Conservation (phyloP, 2,113 vertebrate genomes). For the Polyodon spathula region DNA sequence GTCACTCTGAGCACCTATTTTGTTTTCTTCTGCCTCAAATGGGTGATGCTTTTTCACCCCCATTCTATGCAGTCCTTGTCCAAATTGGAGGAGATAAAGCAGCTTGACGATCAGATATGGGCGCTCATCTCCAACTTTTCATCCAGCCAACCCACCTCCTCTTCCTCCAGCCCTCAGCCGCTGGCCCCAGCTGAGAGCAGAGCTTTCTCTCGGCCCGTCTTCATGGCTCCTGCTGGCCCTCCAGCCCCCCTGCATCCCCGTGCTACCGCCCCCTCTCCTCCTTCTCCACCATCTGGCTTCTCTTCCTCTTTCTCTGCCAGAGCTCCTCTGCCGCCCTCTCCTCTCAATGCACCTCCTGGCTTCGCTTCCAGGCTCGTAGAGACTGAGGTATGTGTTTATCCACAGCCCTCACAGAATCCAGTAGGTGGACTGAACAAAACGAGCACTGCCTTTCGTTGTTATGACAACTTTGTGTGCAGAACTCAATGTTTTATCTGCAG, state of each 20-base stretch:
- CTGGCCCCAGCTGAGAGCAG: constrained; percentile 19
- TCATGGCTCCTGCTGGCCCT: no score
- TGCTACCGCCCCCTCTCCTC: constrained; percentile 11
- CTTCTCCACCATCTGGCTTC: constrained; percentile 19
- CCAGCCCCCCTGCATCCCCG: constrained; percentile 21
- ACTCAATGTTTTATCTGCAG: no score
- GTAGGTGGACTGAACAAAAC: no score
- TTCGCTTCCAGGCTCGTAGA: no score
- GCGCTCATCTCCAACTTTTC: constrained; percentile 65
- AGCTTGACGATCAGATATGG: constrained; percentile 72
- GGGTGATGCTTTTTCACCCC: constrained; percentile 21
- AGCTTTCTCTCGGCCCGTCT: no score
- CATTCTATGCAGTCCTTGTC: constrained; percentile 28
- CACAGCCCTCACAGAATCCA: no score
- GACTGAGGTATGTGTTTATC: no score
- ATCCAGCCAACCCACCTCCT: constrained; percentile 14
- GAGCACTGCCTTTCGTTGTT: no score
- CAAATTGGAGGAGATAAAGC: constrained; percentile 45
- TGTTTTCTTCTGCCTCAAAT: constrained; percentile 10
- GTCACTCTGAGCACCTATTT: no score
- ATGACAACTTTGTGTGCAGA: no score
- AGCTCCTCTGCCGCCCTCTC: constrained; percentile 11
- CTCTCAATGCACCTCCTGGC: constrained; percentile 22
- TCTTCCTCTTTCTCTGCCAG: constrained; percentile 22
- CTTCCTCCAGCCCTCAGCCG: constrained; percentile 22